Evolutionary conservation across 2,888 invertebrate genomes (phyloP), one percentile per base, ranked within the genome.

Genomic region (Eupsilia transversa): DNA sequence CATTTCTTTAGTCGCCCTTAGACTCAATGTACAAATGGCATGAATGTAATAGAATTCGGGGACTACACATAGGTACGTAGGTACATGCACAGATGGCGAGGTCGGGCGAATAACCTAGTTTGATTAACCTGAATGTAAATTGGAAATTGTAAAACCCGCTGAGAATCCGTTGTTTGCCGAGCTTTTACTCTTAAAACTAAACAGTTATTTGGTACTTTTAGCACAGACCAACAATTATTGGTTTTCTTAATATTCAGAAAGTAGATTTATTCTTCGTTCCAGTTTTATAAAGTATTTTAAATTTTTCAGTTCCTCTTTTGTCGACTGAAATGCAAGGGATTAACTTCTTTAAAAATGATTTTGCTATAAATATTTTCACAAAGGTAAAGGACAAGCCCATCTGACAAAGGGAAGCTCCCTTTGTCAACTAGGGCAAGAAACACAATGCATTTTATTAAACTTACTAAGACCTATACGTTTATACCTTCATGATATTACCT

Each of bases 91-190:
- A 35, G 12, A 54, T 14, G 17, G 27, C 49, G 23, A 17, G 17
- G 23, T 60, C 3, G 33, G 10, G 14, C n/a, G 46, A 71, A 33
- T 49, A 41, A 27, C 12, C 33, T 38, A 33, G 46, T 74, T 61
- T 56, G 46, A 56, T 74, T 57, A 57, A 57, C 17, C 7, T 52
- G 33, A 60, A 74, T 27, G 20, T 75, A 54, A 61, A 74, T 41
- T 60, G n/a, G n/a, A 43, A 27, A 60, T 75, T 52, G 30, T 64
- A n/a, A 57, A 74, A 38, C n/a, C 38, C n/a, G 10, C 30, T 23
- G 10, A 46, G 14, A 30, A 41, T 56, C 30, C 3, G 6, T 46
- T 17, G 20, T 64, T 33, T n/a, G 9, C 14, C 43, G 7, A n/a
- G 27, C 46, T 54, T 71, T 59, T 14, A 38, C 14, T 46, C 3